Evolutionary conservation across 2,888 invertebrate genomes (phyloP).

Genomic region (Xestia sexstrigata): DNA sequence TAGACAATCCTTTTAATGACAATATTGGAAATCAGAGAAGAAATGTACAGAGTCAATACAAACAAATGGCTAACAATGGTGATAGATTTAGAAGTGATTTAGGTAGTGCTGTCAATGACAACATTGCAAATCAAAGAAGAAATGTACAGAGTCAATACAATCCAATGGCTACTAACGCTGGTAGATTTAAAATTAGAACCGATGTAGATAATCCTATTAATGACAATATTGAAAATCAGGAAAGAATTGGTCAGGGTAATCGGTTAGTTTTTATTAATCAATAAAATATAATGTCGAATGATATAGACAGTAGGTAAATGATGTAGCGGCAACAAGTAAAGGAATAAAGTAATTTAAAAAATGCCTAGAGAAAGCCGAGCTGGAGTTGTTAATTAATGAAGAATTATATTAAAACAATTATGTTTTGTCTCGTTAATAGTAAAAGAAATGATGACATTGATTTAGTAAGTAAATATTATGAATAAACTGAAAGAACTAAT

Average conservation of each 20-base stretch:
- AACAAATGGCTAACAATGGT: not conserved
- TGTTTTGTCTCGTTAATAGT: not conserved
- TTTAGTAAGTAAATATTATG: conserved; percentile 1
- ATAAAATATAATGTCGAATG: not conserved
- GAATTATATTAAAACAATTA: not conserved
- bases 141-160: not conserved
- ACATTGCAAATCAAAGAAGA: not conserved
- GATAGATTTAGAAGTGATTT: not conserved
- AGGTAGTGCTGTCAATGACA: not conserved
- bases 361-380: not conserved
- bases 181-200: not conserved
- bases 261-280: no score
- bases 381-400: not conserved
- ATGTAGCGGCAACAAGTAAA: not conserved
- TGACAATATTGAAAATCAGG: not conserved
- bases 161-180: not conserved
- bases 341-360: not conserved
- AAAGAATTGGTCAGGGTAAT: not conserved
- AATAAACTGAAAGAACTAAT: not conserved
- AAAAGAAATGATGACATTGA: not conserved
- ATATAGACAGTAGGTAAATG: not conserved
- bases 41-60: not conserved
- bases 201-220: not conserved
- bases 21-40: not conserved
- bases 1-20: not conserved